Conservation (phyloP, 2,888 invertebrate species). For the Scaptomyza parva region DNA sequence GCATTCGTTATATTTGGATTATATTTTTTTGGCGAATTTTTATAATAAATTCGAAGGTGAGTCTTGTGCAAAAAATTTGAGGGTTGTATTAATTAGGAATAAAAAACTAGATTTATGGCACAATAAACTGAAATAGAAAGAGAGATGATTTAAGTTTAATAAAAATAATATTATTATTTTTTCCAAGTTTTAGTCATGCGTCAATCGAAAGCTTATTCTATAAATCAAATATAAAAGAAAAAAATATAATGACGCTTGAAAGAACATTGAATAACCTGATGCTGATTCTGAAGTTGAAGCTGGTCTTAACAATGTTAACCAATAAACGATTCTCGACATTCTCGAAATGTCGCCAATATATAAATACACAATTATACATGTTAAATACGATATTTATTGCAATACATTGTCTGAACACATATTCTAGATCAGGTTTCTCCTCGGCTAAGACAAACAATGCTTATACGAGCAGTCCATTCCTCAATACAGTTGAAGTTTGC, state of each 20-base stretch:
- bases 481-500: constrained; percentile 24
- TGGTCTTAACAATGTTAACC: not conserved
- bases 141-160: too few relatives aligned
- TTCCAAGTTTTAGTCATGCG: not conserved
- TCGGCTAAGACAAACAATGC: constrained; percentile 28
- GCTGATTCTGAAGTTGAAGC: constrained; percentile 1
- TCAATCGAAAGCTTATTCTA: too few relatives aligned
- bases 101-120: not conserved
- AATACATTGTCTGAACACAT: constrained; percentile 20
- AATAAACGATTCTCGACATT: constrained; percentile 20
- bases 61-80: constrained; percentile 9
- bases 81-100: not conserved
- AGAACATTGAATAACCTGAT: constrained; percentile 12
- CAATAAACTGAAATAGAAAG: not conserved
- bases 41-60: constrained; percentile 48
- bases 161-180: too few relatives aligned
- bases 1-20: constrained; percentile 49
- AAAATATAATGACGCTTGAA: not conserved
- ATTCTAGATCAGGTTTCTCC: constrained; percentile 53
- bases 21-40: constrained; percentile 34
- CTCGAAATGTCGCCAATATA: constrained; percentile 40
- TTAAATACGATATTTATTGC: constrained; percentile 45
- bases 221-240: not conserved
- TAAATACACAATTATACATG: constrained; percentile 39
- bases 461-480: constrained; percentile 20